Evolutionary conservation across 2,113 vertebrate genomes (phyloP).

Genomic region (Puntigrus tetrazona): DNA sequence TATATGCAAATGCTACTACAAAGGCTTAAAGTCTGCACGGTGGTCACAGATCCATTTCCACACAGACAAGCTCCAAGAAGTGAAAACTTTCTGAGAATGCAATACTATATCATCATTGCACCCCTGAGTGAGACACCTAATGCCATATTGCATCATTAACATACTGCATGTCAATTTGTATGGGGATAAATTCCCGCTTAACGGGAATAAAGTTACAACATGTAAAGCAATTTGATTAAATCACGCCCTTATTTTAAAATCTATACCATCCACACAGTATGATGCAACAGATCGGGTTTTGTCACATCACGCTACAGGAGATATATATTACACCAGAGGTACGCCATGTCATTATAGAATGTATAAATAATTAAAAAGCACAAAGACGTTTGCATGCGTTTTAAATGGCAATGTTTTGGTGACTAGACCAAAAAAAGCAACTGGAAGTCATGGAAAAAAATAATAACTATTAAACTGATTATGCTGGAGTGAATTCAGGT

Average conservation of each 20-base stretch:
- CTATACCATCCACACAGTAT: background rate
- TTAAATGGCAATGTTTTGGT: background rate
- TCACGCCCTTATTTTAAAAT: background rate
- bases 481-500: background rate
- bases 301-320: constrained; percentile 1
- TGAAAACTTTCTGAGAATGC: constrained; percentile 13
- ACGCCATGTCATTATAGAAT: background rate
- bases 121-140: background rate
- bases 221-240: too few species aligned
- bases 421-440: background rate
- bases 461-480: background rate
- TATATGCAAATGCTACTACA: background rate
- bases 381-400: background rate
- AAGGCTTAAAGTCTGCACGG: background rate
- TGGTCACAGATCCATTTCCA: background rate
- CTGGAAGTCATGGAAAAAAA: background rate
- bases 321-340: background rate
- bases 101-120: background rate
- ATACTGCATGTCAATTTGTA: background rate
- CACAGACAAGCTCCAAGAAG: background rate
- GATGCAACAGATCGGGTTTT: background rate
- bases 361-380: constrained; percentile 11
- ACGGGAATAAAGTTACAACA: too few species aligned
- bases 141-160: background rate
- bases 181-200: background rate